phyloP scores from a whole-genome alignment of 2,888 invertebrate genomes.

The Nebria brevicollis region DNA sequence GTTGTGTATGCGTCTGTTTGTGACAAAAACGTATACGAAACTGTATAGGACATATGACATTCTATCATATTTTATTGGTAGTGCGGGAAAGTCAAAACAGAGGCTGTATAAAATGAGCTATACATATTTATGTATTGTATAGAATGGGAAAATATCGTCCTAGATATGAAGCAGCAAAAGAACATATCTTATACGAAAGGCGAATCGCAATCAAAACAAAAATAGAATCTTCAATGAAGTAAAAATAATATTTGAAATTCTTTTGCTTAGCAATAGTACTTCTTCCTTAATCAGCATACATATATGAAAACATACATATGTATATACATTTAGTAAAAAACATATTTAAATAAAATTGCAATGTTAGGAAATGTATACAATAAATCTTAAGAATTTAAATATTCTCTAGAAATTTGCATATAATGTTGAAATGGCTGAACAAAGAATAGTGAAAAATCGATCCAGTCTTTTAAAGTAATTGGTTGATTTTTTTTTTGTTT shows the following conservation, averaged over 20 bases:
- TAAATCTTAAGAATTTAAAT: background rate
- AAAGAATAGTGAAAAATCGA: background rate
- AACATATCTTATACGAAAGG: too few relatives aligned
- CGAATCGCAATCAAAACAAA: too few relatives aligned
- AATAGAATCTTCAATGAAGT: too few relatives aligned
- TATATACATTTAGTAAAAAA: background rate
- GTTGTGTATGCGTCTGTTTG: background rate
- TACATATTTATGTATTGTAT: background rate
- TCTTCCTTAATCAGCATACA: too few relatives aligned
- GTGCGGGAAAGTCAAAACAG: background rate
- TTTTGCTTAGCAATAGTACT: too few relatives aligned
- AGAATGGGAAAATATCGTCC: background rate
- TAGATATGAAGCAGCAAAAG: background rate
- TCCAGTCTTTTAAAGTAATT: background rate
- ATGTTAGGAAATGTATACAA: background rate
- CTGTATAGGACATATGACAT: background rate
- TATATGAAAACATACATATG: too few relatives aligned
- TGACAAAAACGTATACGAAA: background rate
- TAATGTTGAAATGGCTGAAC: background rate
- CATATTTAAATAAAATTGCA: background rate
- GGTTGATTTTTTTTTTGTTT: background rate
- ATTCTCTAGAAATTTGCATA: background rate
- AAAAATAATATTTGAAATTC: too few relatives aligned
- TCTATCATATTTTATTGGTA: background rate
- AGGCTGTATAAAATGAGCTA: background rate